Evolutionary conservation across 2,113 vertebrate genomes (phyloP), one percentile per base, ranked within the genome.

Genomic region (Jacana jacana): DNA sequence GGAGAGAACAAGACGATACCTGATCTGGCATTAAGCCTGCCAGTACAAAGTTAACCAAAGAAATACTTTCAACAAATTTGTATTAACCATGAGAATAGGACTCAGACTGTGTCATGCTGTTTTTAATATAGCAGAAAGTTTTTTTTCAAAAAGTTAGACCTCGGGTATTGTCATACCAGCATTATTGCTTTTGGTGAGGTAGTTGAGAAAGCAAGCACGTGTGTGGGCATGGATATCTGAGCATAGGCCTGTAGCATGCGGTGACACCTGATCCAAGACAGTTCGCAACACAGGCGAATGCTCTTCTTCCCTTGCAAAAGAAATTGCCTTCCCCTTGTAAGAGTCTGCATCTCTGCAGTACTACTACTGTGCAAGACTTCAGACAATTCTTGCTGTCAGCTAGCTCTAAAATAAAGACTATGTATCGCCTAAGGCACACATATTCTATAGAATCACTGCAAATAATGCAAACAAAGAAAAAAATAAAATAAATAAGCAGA

Each of bases 1-100:
- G 69, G 55, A 93, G 90, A 95, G 77, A 93, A 97, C 92, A 93
- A 95, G 94, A 93, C 86, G 94, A 96, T 81, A 96, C 88, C 89
- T 93, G 83, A 97, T 91, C 95, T 95, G 91, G 92, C 92, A 89
- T 60, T 91, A 95, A 95, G 77, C 77, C 77, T 95, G 80, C 30
- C 86, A 84, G 77, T 46, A 84, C 73, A 87, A 95, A 94, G 91
- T 93, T 86, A 95, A 92, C 55, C 31, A 63, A 91, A 88, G 19
- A 88, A 92, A 92, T 35, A 86, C 65, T 84, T 81, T 14, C 35
- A 90, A 81, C 7, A 46, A 73, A 90, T 75, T 77, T 66, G n/a
- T 83, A 64, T 30, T 33, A 86, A 15, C 12, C 25, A 55, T 3
- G 30, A 81, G 37, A 94, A 63, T 0, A 78, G 55, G 80, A 54